These are phyloP conservation scores for Pteropus rufus DNA, from an alignment of 2,797 vertebrate species.

Conservation along the genomic window DNA sequence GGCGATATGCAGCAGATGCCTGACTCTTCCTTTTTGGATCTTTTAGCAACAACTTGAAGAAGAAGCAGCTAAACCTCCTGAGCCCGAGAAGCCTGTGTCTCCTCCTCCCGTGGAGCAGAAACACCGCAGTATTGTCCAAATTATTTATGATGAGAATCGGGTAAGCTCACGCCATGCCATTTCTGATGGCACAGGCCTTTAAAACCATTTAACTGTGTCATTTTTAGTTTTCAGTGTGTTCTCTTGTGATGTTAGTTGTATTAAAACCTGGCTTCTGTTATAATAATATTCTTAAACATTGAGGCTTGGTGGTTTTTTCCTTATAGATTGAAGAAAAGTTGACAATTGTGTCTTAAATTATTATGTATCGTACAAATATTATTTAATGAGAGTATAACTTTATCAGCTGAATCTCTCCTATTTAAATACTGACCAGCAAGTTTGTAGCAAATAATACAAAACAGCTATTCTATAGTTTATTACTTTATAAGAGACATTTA, in stretches of 20 bases:
- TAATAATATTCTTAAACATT: slow-evolving; percentile 12
- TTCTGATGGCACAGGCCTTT: not conserved
- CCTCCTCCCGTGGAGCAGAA: slow-evolving; percentile 99
- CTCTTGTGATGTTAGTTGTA: not conserved
- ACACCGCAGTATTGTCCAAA: slow-evolving; percentile 99
- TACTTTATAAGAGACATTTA: not conserved
- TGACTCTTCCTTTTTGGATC: slow-evolving; percentile 82
- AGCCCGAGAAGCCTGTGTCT: slow-evolving; percentile 97
- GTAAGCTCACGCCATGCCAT: slow-evolving; percentile 80
- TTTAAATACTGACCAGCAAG: not conserved
- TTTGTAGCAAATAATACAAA: slow-evolving; percentile 5
- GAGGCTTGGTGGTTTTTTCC: not conserved
- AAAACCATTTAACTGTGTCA: not conserved
- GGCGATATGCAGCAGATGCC: slow-evolving; percentile 64
- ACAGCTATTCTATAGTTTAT: slow-evolving; percentile 20
- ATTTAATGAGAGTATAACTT: slow-evolving; percentile 23
- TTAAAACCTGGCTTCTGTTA: not conserved
- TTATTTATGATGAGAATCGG: slow-evolving; percentile 99
- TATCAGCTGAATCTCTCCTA: not conserved
- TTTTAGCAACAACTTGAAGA: slow-evolving; percentile 99
- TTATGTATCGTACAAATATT: not conserved
- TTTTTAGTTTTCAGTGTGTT: not conserved
- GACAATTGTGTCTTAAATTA: not conserved
- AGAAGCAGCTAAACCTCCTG: slow-evolving; percentile 97
- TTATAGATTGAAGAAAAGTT: not conserved